A percentile compares a stretch with the other conserved stretches of the same genome.
Conservation (phyloP, 2,888 invertebrate genomes). For the Bedellia somnulentella region DNA sequence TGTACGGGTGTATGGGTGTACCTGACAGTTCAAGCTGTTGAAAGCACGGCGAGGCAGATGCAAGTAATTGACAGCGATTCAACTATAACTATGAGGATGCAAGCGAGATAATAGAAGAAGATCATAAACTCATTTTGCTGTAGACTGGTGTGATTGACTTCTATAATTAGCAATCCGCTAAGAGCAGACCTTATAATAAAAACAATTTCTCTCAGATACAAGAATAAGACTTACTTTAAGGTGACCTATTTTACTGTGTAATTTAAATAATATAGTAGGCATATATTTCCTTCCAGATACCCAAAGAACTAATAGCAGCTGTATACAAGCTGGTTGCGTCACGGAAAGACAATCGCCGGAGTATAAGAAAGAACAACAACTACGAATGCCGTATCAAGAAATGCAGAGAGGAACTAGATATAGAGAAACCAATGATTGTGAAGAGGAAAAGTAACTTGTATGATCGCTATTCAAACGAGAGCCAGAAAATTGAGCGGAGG, state of each 20-base stretch:
- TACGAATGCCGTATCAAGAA: slow-evolving; percentile 39
- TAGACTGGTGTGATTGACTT: too few relatives aligned
- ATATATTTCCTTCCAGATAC: slow-evolving; percentile 66
- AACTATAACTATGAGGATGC: too few relatives aligned
- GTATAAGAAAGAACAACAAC: slow-evolving; percentile 51
- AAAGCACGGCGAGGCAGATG: too few relatives aligned
- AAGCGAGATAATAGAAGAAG: too few relatives aligned
- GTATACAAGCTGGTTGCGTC: slow-evolving; percentile 76
- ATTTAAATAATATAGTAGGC: too few relatives aligned
- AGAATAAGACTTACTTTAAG: too few relatives aligned
- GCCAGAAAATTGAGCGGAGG: slow-evolving; percentile 42
- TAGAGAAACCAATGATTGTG: slow-evolving; percentile 22
- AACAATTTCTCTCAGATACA: too few relatives aligned
- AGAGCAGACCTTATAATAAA: neutral
- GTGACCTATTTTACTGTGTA: too few relatives aligned
- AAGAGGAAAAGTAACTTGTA: slow-evolving; percentile 49
- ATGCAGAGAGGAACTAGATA: slow-evolving; percentile 27
- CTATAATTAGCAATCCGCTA: neutral
- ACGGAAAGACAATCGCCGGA: slow-evolving; percentile 62
- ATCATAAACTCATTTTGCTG: too few relatives aligned
- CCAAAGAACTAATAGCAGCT: slow-evolving; percentile 72
- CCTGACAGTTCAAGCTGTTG: too few relatives aligned
- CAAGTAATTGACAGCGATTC: too few relatives aligned
- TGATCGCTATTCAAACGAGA: slow-evolving; percentile 41
- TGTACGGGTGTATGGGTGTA: too few relatives aligned